phyloP scores from a whole-genome alignment of 2,797 vertebrate species.

The Spizella passerina region DNA sequence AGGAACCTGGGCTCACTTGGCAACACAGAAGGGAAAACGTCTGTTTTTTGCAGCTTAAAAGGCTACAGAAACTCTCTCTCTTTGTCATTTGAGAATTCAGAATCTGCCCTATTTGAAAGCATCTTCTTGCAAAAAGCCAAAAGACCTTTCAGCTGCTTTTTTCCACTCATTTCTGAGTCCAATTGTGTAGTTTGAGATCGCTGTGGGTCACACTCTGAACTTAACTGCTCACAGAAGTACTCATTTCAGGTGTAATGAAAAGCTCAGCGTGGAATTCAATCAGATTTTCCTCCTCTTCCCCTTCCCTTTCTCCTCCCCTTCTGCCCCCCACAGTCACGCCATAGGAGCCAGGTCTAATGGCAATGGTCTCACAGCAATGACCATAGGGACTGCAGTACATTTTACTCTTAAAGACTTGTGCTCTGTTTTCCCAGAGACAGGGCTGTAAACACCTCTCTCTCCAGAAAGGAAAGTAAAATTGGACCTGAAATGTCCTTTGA shows the following conservation, averaged over 20 bases:
- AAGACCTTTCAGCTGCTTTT: not conserved
- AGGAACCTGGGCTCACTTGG: not conserved
- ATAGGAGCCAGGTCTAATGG: not conserved
- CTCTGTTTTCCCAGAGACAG: not conserved
- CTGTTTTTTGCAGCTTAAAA: not conserved
- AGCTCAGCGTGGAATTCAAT: not conserved
- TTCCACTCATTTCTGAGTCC: not conserved
- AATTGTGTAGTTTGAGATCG: not conserved
- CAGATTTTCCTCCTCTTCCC: not conserved
- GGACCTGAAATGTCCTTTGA: not conserved
- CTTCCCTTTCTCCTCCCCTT: not conserved
- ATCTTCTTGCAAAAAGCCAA: not conserved
- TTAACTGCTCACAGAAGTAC: not conserved
- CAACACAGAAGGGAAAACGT: not conserved
- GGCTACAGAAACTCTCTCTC: not conserved
- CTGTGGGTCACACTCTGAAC: not conserved
- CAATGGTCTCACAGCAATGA: not conserved
- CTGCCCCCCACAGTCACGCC: accelerated
- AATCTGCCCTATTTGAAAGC: not conserved
- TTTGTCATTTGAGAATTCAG: not conserved
- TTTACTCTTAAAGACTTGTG: not conserved
- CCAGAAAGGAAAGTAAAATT: not conserved
- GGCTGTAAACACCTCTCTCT: not conserved
- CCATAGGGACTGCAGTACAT: not conserved
- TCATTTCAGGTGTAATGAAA: not conserved